Percentiles rank a stretch among this genome's conserved stretches.
Evolutionary conservation across 2,797 vertebrate genomes (phyloP).

Genomic region (Pantherophis vulpinus): DNA sequence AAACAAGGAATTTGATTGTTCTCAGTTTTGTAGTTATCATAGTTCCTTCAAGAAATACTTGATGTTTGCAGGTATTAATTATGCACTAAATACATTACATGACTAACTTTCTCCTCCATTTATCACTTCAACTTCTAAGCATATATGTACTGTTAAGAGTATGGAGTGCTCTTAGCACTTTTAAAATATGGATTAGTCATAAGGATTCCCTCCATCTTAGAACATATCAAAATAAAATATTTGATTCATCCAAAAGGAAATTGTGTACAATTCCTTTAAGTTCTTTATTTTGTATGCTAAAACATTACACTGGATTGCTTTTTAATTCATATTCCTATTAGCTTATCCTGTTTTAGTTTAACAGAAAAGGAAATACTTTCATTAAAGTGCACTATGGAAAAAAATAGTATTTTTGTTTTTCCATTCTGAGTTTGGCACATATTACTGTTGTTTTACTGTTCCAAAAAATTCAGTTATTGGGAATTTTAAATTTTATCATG

Average conservation of each 20-base stretch:
- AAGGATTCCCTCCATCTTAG: background rate
- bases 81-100: constrained; percentile 20
- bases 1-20: background rate
- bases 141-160: background rate
- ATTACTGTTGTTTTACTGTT: background rate
- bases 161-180: background rate
- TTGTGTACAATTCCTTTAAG: background rate
- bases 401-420: constrained; percentile 10
- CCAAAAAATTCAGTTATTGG: background rate
- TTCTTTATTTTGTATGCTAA: background rate
- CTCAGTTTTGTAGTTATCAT: background rate
- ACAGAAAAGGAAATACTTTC: background rate
- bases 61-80: constrained; percentile 12
- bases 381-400: background rate
- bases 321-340: rapidly evolving
- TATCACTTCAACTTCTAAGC: background rate
- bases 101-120: background rate
- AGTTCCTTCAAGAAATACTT: background rate
- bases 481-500: constrained; percentile 42
- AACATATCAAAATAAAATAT: background rate
- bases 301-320: background rate
- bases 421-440: constrained; percentile 8
- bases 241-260: background rate
- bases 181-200: background rate
- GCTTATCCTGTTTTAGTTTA: background rate